A percentile compares a stretch with the other conserved stretches of the same genome.
Evolutionary conservation across 2,888 invertebrate species (phyloP).

Genomic region (Torymus aiolomorphi): DNA sequence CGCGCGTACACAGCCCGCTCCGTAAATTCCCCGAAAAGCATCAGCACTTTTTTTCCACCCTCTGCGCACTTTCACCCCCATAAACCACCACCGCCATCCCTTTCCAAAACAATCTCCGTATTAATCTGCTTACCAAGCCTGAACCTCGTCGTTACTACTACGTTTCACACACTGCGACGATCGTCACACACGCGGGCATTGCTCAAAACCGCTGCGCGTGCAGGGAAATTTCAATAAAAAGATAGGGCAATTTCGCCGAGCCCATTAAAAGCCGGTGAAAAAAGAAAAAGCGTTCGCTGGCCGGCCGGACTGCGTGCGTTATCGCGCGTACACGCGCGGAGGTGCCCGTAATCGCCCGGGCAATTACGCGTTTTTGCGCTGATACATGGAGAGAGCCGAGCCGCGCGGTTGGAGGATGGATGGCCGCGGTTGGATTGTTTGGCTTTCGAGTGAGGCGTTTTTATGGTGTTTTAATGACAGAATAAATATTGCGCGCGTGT

Average conservation of each 20-base stretch:
- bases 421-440: not conserved
- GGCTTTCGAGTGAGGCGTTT: not conserved
- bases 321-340: not conserved
- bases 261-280: constrained; percentile 12
- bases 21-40: no score
- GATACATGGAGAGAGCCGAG: no score
- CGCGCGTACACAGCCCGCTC: no score
- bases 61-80: no score
- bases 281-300: not conserved
- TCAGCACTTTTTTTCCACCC: no score
- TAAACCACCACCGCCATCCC: no score
- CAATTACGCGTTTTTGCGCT: constrained; percentile 15
- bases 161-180: no score
- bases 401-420: not conserved
- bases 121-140: no score
- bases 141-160: no score
- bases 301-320: not conserved
- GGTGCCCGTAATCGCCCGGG: constrained; percentile 2
- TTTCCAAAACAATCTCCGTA: no score
- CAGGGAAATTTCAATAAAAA: constrained; percentile 29
- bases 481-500: no score
- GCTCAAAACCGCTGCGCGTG: constrained; percentile 12
- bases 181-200: not conserved
- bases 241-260: constrained; percentile 6
- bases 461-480: not conserved